These are phyloP conservation scores for Rafetus swinhoei DNA, from an alignment of 2,113 vertebrate species.

Conservation along the genomic window DNA sequence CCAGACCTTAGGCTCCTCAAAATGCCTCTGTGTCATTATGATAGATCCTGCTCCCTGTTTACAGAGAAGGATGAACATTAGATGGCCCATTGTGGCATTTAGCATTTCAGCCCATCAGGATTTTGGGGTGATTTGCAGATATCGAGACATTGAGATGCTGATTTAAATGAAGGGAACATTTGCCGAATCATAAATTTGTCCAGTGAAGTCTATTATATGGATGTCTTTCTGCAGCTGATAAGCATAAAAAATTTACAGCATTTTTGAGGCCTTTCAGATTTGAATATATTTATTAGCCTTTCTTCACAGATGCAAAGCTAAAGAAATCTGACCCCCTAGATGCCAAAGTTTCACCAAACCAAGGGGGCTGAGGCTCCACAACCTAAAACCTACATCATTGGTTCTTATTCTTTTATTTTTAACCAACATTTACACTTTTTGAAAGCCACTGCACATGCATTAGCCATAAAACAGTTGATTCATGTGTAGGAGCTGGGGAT, in stretches of 20 bases:
- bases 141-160: slow-evolving; percentile 62
- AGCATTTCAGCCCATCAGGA: slow-evolving; percentile 63
- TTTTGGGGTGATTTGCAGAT: slow-evolving; percentile 74
- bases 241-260: slow-evolving; percentile 60
- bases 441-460: background rate
- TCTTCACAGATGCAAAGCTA: slow-evolving; percentile 47
- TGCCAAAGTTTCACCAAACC: slow-evolving; percentile 50
- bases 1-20: slow-evolving; percentile 67
- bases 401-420: slow-evolving; percentile 12
- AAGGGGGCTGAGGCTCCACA: background rate
- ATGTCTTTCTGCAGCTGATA: slow-evolving; percentile 54
- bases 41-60: slow-evolving; percentile 77
- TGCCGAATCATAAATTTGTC: slow-evolving; percentile 72
- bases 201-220: slow-evolving; percentile 57
- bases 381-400: slow-evolving; percentile 39
- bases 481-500: background rate
- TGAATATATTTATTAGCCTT: slow-evolving; percentile 20
- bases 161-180: slow-evolving; percentile 71
- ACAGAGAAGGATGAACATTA: slow-evolving; percentile 64
- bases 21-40: slow-evolving; percentile 71
- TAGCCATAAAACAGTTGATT: background rate
- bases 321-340: slow-evolving; percentile 53
- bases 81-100: slow-evolving; percentile 68
- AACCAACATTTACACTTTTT: slow-evolving; percentile 9
- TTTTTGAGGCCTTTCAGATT: slow-evolving; percentile 44